Conservation (phyloP, 2,888 invertebrate species). For the Eristalinus aeneus region DNA sequence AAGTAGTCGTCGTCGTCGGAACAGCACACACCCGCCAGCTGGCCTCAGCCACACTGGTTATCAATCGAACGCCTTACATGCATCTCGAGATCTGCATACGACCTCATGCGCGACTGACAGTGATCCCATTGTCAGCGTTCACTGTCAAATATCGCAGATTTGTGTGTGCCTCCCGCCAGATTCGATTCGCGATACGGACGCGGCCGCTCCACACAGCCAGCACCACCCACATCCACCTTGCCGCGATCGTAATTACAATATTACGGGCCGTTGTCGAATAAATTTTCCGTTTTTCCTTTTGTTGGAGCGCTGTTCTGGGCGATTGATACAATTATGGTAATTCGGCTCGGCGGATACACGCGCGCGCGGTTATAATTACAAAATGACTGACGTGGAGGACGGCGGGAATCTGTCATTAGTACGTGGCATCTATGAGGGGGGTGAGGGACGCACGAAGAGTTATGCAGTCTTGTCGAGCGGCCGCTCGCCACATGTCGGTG, state of each 20-base stretch:
- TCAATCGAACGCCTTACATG: slow-evolving; percentile 37
- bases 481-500: slow-evolving; percentile 60
- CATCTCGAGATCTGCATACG: slow-evolving; percentile 22
- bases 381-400: slow-evolving; percentile 58
- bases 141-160: slow-evolving; percentile 64
- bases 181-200: slow-evolving; percentile 13
- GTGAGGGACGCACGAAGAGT: slow-evolving; percentile 36
- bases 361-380: slow-evolving; percentile 66
- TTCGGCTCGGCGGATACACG: slow-evolving; percentile 52
- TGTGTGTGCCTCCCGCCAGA: slow-evolving; percentile 47
- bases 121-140: slow-evolving; percentile 63
- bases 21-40: too few species aligned
- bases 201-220: neutral
- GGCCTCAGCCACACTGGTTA: neutral
- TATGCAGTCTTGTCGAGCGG: slow-evolving; percentile 31
- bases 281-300: slow-evolving; percentile 25
- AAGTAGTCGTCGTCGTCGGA: neutral
- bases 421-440: slow-evolving; percentile 18
- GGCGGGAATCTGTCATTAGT: slow-evolving; percentile 67
- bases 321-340: slow-evolving; percentile 60
- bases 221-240: slow-evolving; percentile 66
- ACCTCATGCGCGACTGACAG: slow-evolving; percentile 48
- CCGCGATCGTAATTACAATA: slow-evolving; percentile 66
- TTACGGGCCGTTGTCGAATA: slow-evolving; percentile 56
- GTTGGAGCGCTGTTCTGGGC: slow-evolving; percentile 7